phyloP scores from a whole-genome alignment of 2,113 vertebrate species.

The Riparia riparia region DNA sequence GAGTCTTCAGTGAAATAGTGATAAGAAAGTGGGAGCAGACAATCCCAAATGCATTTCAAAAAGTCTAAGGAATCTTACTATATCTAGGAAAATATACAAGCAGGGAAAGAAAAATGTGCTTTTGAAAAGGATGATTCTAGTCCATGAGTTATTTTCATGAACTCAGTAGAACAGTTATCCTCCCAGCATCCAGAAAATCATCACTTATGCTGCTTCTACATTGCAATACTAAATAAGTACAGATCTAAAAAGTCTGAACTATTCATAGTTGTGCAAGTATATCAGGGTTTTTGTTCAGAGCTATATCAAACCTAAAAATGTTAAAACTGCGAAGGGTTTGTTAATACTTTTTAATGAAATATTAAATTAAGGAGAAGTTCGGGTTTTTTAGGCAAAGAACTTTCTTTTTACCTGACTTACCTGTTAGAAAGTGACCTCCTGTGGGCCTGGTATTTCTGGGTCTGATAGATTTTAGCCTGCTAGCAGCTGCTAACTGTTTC shows the following conservation, averaged over 20 bases:
- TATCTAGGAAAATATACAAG: background rate
- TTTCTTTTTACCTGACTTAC: background rate
- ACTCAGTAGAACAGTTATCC: background rate
- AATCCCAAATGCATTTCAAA: slow-evolving; percentile 6
- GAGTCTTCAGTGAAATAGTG: background rate
- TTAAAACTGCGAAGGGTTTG: background rate
- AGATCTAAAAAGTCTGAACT: background rate
- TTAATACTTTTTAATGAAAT: background rate
- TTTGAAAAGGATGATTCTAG: background rate
- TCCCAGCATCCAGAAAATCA: background rate
- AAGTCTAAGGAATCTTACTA: background rate
- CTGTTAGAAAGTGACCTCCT: background rate
- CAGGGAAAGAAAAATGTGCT: background rate
- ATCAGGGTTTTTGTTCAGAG: fast-evolving
- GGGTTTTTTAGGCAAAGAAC: background rate
- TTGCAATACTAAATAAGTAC: background rate
- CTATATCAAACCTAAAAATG: background rate
- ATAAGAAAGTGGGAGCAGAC: background rate
- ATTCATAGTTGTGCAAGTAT: background rate
- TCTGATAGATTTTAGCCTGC: no score
- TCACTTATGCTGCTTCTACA: background rate
- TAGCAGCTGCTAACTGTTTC: no score
- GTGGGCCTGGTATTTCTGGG: no score
- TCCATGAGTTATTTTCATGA: background rate
- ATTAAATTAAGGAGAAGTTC: background rate